Conservation (phyloP, 1,140 invertebrate species). For the Brachystomella parvula region DNA sequence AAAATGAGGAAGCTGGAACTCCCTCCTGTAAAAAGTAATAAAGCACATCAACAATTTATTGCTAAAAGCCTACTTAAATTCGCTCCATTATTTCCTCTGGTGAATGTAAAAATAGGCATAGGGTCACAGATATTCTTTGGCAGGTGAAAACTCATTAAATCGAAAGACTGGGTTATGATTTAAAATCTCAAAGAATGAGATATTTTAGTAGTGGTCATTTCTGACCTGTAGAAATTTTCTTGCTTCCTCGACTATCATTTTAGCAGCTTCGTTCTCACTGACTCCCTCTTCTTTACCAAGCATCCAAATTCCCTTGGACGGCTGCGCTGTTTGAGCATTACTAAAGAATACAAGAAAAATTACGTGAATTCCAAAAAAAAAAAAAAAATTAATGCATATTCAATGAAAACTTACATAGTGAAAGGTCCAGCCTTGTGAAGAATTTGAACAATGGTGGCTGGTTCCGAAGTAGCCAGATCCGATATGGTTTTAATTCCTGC, state of each 20-base stretch:
- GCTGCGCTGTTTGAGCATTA: constrained; percentile 17
- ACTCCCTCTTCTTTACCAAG: constrained; percentile 66
- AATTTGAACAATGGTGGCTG: constrained; percentile 62
- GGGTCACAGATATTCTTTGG: too few species aligned
- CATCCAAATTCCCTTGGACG: constrained; percentile 63
- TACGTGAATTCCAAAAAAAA: background rate
- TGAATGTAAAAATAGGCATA: too few species aligned
- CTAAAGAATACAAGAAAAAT: constrained; percentile 16
- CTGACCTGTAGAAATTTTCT: constrained; percentile 55
- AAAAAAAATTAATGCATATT: background rate
- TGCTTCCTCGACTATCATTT: constrained; percentile 70
- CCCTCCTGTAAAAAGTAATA: too few species aligned
- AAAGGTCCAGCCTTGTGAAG: constrained; percentile 73
- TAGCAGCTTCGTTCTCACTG: constrained; percentile 71
- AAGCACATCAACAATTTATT: too few species aligned
- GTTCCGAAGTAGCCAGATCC: constrained; percentile 64
- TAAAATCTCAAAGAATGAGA: too few species aligned
- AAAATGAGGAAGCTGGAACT: too few species aligned
- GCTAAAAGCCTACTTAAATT: too few species aligned
- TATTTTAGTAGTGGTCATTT: background rate
- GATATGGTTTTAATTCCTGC: constrained; percentile 69
- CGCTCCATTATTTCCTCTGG: too few species aligned
- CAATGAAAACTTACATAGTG: constrained; percentile 50
- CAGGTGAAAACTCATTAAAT: too few species aligned
- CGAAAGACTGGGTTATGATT: too few species aligned